Base-by-base conservation (phyloP, 2,113 vertebrate genomes). In the Struthidea cinerea region DNA sequence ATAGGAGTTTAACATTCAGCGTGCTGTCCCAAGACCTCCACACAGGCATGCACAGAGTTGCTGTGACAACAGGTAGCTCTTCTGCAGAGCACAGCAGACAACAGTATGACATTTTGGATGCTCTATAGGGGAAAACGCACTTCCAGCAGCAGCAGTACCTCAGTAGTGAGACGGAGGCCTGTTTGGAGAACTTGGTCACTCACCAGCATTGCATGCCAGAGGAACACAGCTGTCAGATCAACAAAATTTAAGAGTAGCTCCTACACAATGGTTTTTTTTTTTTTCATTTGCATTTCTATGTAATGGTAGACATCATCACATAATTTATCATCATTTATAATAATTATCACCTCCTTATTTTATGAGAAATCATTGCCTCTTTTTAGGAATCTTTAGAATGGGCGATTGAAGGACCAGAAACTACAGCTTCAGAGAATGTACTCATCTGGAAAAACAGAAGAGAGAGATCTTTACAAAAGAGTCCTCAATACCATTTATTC, bases 101-200 rank as follows among this genome's bases (percentile, higher is more conserved):
- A 2, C 10, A 41, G 37, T 28, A 19, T 0, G 1, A 52, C 16
- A 28, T 47, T 59, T 35, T 64, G 32, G 9, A 19, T 59, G 24
- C 22, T 33, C 0, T 21, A 2, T 0, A 46, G 16, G 70, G 28
- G 27, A 82, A 39, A 7, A 13, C 3, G 60, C 1, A 2, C 12
- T 33, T 81, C 46, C 28, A 77, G 49, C 50, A 53, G 21, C 27
- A n/a, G 14, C 20, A 32, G 30, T 28, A 15, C 20, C 35, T 92
- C 27, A 41, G 28, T 0, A 27, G 13, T 10, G 22, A 76, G 10
- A 24, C 24, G 16, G 22, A 50, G 5, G 6, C 2, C 55, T 59
- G 5, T 35, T 59, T 9, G 5, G 42, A 68, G 20, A 33, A 11
- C 11, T 8, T 50, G 49, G 18, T 13, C 64, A 17, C 33, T 42